Conservation (phyloP, 2,888 invertebrate genomes). For the Orchesella flavescens region DNA sequence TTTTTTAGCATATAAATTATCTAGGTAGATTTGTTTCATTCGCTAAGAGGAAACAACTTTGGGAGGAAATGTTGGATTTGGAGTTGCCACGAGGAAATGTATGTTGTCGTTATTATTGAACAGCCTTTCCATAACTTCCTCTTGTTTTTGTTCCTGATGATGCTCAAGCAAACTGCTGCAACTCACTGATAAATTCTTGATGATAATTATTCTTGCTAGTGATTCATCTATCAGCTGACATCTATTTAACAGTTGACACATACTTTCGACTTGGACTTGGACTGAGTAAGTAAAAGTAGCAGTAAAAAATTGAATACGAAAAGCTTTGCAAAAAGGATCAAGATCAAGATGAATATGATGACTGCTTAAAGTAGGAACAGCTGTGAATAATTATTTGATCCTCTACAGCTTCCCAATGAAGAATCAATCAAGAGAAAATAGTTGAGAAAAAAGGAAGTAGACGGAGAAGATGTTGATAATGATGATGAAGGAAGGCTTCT, state of each 20-base stretch:
- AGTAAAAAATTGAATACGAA: conserved; percentile 20
- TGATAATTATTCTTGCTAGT: background rate
- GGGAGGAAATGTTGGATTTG: no score
- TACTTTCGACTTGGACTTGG: background rate
- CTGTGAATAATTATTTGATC: background rate
- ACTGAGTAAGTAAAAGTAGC: background rate
- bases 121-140: background rate
- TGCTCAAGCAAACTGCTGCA: background rate
- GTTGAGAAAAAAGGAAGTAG: background rate
- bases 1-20: background rate
- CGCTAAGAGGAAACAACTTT: conserved; percentile 5
- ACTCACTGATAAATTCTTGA: background rate
- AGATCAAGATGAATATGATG: background rate
- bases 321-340: conserved; percentile 23
- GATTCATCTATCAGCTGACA: background rate
- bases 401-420: background rate
- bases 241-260: conserved; percentile 14
- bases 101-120: background rate
- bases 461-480: background rate
- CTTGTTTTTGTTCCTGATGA: no score
- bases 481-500: background rate
- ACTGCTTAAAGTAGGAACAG: background rate
- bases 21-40: conserved; percentile 5
- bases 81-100: conserved; percentile 13
- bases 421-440: no score